Evolutionary conservation across 2,113 vertebrate genomes (phyloP).

Genomic region (Eudyptes chrysolophus): DNA sequence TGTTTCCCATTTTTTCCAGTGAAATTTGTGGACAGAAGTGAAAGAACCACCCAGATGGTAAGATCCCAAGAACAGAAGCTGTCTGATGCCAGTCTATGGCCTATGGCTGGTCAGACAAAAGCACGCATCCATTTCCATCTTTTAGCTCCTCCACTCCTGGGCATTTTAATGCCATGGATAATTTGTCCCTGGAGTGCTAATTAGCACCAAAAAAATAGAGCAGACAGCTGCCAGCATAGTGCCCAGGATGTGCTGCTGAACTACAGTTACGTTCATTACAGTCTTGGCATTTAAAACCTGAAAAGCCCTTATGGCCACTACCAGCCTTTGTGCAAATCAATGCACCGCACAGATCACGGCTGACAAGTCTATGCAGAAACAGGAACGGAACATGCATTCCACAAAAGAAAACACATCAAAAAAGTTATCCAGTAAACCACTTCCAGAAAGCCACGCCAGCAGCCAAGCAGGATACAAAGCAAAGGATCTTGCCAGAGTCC

Average conservation of each 20-base stretch:
- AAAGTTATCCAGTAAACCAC: background rate
- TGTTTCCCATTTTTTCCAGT: background rate
- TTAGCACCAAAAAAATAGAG: background rate
- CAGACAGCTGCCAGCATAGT: background rate
- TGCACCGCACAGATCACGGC: accelerated
- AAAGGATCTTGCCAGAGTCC: background rate
- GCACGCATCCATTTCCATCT: background rate
- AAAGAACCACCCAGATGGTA: background rate
- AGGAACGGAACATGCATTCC: background rate
- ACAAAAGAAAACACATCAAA: background rate
- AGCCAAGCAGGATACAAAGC: background rate
- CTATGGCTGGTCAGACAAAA: background rate
- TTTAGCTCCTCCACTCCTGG: background rate
- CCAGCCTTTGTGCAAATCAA: background rate
- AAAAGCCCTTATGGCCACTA: background rate
- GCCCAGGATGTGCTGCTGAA: background rate
- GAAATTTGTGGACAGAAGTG: background rate
- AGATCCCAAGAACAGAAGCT: background rate
- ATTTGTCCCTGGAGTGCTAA: background rate
- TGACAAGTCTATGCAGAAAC: background rate
- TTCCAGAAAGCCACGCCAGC: background rate
- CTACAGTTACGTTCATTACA: background rate
- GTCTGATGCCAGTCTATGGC: background rate
- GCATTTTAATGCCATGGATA: background rate
- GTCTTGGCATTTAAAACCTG: background rate